Base-by-base conservation (phyloP, 2,888 invertebrate species). In the Caenorhabditis uteleia region DNA sequence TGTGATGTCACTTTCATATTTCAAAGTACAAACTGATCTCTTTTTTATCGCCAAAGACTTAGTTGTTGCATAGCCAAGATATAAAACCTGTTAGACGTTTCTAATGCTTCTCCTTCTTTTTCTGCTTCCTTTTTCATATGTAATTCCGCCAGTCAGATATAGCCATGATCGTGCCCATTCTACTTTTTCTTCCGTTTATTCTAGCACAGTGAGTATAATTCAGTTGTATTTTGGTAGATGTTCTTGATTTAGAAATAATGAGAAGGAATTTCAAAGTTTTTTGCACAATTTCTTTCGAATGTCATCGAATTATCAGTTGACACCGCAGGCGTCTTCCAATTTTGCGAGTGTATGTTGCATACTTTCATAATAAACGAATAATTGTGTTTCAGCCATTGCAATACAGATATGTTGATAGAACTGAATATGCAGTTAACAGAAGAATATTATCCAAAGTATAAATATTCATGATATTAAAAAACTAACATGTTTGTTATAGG, bases 361-460 rank as follows among this genome's bases (percentile, higher is more conserved):
- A 16, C 12, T 25, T 26, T 27, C 26, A 8, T 10, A 39, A 39
- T 6, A 48, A 16, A 21, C 21, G 2, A 46, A 21, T 18, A n/a
- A 36, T 20, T 47, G n/a, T 34, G 18, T 27, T 45, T 54, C 27
- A 60, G 58, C 62, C 50, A 21, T 14, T 56, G 0, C n/a, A 44
- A 0, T 60, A 65, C 31, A 49, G 47, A 31, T 45, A 56, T n/a
- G 56, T 58, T 1, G 70, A 70, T 44, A 16, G 56, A 33, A 70
- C 70, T 4, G 70, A 70, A 31, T 70, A 68, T 43, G 59, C 68
- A 1, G 58, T 49, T 5, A 70, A 70, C 25, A 44, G 60, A 14
- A 36, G 64, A 34, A 70, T 70, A 46, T 31, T 70, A 18, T 57
- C 53, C 33, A 65, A 68, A 46, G 68, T 68, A 12, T 54, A 25